Evolutionary conservation across 2,797 vertebrate species (phyloP).

Genomic region (Paguma larvata): DNA sequence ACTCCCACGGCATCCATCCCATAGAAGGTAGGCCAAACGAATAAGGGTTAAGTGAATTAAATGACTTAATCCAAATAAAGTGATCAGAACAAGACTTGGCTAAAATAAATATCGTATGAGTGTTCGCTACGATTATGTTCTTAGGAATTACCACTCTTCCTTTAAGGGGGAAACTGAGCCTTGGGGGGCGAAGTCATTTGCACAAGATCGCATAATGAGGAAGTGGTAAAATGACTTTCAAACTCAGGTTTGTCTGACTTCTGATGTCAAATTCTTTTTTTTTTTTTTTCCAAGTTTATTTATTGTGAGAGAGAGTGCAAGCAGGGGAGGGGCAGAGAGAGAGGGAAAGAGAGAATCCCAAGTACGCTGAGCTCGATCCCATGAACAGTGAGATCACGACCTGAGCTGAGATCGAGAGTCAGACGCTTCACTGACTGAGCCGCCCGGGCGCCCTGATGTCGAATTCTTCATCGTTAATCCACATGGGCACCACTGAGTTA

Average conservation of each 20-base stretch:
- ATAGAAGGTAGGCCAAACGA: not conserved
- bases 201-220: not conserved
- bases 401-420: too few species aligned
- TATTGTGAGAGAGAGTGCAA: too few species aligned
- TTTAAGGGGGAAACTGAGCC: not conserved
- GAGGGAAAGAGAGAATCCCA: too few species aligned
- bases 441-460: not conserved
- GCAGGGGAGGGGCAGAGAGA: too few species aligned
- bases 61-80: not conserved
- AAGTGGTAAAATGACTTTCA: not conserved
- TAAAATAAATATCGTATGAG: not conserved
- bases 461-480: conserved; percentile 17
- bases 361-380: too few species aligned
- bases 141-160: not conserved
- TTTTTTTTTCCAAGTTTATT: too few species aligned
- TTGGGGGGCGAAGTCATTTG: not conserved
- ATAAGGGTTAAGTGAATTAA: not conserved
- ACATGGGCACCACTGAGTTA: not conserved
- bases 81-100: not conserved
- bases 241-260: not conserved
- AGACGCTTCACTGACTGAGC: too few species aligned
- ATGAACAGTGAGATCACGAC: too few species aligned
- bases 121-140: not conserved
- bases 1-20: not conserved
- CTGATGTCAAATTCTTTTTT: not conserved